Conservation (phyloP, 2,113 vertebrate genomes). For the Equus quagga region DNA sequence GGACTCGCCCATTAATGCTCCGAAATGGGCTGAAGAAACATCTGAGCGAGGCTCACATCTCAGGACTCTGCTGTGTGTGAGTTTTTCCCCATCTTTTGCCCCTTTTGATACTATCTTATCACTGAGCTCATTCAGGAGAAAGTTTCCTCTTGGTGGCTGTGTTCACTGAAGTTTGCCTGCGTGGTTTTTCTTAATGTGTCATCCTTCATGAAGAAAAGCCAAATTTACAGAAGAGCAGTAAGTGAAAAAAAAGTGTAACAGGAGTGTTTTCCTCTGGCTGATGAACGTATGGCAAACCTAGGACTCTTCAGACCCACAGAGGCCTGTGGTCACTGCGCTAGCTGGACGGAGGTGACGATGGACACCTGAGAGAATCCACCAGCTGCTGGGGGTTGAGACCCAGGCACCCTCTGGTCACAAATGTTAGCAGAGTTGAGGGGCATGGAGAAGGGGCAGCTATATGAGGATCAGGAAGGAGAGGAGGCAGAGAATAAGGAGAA, state of each 20-base stretch:
- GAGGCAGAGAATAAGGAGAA: neutral
- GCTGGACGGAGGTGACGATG: neutral
- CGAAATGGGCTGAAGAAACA: neutral
- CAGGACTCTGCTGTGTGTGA: neutral
- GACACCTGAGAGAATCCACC: neutral
- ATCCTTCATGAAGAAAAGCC: neutral
- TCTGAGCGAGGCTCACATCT: neutral
- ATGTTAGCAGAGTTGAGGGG: neutral
- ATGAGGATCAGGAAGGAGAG: neutral
- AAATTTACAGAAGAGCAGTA: neutral
- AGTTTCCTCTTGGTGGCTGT: neutral
- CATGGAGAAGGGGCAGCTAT: neutral
- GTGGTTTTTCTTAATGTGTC: neutral
- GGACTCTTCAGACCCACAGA: neutral
- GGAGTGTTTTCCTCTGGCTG: neutral
- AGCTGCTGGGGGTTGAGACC: neutral
- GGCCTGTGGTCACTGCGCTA: too few species aligned
- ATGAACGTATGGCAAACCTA: neutral
- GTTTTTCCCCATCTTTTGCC: neutral
- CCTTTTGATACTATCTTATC: neutral
- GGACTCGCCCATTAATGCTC: too few species aligned
- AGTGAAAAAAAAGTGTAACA: neutral
- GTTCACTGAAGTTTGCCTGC: too few species aligned
- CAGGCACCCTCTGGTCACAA: neutral
- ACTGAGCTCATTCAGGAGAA: neutral